These are phyloP conservation scores for Lingula anatina DNA, from an alignment of 2,888 invertebrate genomes.

Conservation along the genomic window DNA sequence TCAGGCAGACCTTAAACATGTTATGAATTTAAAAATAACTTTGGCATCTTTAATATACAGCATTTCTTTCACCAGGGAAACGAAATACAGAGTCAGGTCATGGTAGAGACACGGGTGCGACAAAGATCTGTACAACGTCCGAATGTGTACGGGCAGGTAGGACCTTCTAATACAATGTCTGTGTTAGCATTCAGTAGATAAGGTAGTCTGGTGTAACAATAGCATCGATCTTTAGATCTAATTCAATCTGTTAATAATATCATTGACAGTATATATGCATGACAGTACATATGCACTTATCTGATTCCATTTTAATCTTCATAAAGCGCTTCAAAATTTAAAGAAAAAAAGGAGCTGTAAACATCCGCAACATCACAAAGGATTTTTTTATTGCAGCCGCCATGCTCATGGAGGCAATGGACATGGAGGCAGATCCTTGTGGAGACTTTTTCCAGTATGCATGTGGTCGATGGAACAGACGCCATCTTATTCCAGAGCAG, in stretches of 20 bases:
- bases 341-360: no score
- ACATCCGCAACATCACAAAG: background rate
- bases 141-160: slow-evolving; percentile 27
- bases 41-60: no score
- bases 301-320: background rate
- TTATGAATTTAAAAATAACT: no score
- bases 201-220: background rate
- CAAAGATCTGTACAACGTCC: slow-evolving; percentile 18
- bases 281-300: background rate
- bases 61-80: no score
- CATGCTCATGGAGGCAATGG: slow-evolving; percentile 77
- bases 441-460: slow-evolving; percentile 80
- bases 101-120: no score
- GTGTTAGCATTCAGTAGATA: background rate
- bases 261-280: background rate
- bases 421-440: slow-evolving; percentile 71
- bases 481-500: slow-evolving; percentile 80
- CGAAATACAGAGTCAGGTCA: no score
- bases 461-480: slow-evolving; percentile 83
- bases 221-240: background rate
- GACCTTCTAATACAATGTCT: background rate
- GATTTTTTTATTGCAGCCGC: slow-evolving; percentile 59
- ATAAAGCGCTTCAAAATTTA: no score
- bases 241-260: background rate
- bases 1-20: no score